Conservation (phyloP, 2,888 invertebrate genomes). For the Ferrisia virgata region DNA sequence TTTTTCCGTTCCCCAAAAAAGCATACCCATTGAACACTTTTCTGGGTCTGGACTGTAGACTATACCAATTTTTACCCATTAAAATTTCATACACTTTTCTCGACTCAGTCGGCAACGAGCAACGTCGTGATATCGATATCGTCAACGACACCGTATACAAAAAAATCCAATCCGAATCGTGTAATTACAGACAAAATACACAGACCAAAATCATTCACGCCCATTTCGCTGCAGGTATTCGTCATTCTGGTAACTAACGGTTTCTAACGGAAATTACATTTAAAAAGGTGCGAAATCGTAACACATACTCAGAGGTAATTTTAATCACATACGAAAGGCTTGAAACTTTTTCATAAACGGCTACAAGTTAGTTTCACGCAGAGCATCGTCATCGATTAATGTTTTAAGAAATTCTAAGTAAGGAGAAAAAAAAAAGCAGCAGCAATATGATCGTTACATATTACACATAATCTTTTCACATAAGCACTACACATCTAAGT, state of each 20-base stretch:
- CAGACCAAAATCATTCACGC: slow-evolving; percentile 1
- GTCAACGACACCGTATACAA: not conserved
- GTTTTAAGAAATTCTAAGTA: slow-evolving; percentile 19
- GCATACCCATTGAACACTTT: too few species aligned
- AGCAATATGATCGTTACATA: not conserved
- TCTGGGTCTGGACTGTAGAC: not conserved
- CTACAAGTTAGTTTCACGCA: slow-evolving; percentile 4
- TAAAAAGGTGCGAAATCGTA: slow-evolving; percentile 30
- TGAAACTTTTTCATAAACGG: not conserved
- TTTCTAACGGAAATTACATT: slow-evolving; percentile 37
- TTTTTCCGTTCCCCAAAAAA: too few species aligned
- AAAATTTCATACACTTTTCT: not conserved
- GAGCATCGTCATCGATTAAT: not conserved
- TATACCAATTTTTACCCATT: too few species aligned
- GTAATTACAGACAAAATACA: not conserved
- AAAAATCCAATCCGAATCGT: not conserved
- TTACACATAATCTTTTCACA: slow-evolving; percentile 15
- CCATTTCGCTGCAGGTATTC: slow-evolving; percentile 35
- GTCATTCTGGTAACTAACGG: slow-evolving; percentile 8
- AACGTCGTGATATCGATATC: not conserved
- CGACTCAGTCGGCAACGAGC: not conserved
- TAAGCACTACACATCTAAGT: not conserved
- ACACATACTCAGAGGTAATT: not conserved
- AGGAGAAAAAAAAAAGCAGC: not conserved
- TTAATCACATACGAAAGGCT: slow-evolving; percentile 18